Evolutionary conservation across 2,888 invertebrate genomes (phyloP).

Genomic region (Aplocera efformata): DNA sequence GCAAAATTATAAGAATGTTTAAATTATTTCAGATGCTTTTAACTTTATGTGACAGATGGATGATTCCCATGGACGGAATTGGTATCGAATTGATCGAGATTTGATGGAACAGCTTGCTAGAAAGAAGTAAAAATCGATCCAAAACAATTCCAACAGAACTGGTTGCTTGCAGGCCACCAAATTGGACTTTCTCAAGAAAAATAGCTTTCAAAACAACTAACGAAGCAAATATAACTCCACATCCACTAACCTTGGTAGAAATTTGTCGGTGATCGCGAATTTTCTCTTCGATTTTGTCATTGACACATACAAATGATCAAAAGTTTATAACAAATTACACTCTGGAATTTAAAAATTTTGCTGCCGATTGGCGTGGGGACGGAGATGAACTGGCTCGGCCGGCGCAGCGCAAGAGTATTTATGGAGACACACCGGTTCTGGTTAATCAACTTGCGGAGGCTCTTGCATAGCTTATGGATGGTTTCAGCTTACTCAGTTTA

Average conservation of each 20-base stretch:
- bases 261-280: conserved; percentile 77
- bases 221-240: too few species aligned
- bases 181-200: too few species aligned
- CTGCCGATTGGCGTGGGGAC: conserved; percentile 49
- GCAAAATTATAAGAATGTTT: too few species aligned
- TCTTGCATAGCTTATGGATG: neutral
- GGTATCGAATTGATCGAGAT: too few species aligned
- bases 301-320: conserved; percentile 71
- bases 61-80: too few species aligned
- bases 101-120: too few species aligned
- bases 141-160: too few species aligned
- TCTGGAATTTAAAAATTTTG: conserved; percentile 53
- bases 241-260: conserved; percentile 71
- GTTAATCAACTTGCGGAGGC: conserved; percentile 20
- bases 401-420: conserved; percentile 39
- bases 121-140: too few species aligned
- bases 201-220: too few species aligned
- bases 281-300: conserved; percentile 79
- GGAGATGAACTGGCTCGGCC: conserved; percentile 44
- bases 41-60: too few species aligned
- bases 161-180: too few species aligned
- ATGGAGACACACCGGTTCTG: conserved; percentile 48
- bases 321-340: conserved; percentile 52
- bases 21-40: too few species aligned
- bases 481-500: conserved; percentile 1